Base-by-base conservation (phyloP, 2,113 vertebrate genomes). In the Paramisgurnus dabryanus region DNA sequence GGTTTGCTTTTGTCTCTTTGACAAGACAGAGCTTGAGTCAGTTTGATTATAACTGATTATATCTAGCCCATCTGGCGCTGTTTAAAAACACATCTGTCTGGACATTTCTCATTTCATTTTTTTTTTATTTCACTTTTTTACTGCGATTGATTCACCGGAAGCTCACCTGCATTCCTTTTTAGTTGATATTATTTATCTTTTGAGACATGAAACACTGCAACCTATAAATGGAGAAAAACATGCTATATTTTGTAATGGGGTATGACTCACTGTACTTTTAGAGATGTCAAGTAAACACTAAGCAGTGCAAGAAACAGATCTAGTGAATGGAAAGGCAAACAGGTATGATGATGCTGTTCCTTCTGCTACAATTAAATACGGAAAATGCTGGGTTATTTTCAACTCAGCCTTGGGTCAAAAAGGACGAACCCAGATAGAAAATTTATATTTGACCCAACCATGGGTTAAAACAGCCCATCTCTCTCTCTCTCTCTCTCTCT, bases 221-320 rank as follows among this genome's bases (percentile, higher is more conserved):
- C 43, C 43, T 49, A 75, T 63, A 27, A 22, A 49, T 49, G 13
- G 45, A 55, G 22, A 60, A 73, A 45, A 43, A 18, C 15, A 72
- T 41, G 50, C n/a, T 58, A 40, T 13, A 60, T 73, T 22, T 58
- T 6, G 53, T 41, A 22, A 73, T 72, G 70, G 39, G 13, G 17
- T 22, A 12, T 22, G 70, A 73, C n/a, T 73, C 55, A 43, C 39
- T 58, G 39, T 58, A 58, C 71, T 73, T 73, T 58, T 73, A 45
- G 55, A 60, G 40, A 43, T 73, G 40, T n/a, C 27, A 3, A 13
- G 9, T 71, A 40, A 22, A 58, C 17, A 41, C 55, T 53, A 18
- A 40, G 40, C 70, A 50, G 67, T 53, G 15, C 18, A 57, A 13
- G 15, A 17, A 57, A 57, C 13, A 57, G 4, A 57, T 57, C 53